These are phyloP conservation scores for Psix sp. DNA, from an alignment of 1,140 invertebrate genomes.

Conservation along the genomic window DNA sequence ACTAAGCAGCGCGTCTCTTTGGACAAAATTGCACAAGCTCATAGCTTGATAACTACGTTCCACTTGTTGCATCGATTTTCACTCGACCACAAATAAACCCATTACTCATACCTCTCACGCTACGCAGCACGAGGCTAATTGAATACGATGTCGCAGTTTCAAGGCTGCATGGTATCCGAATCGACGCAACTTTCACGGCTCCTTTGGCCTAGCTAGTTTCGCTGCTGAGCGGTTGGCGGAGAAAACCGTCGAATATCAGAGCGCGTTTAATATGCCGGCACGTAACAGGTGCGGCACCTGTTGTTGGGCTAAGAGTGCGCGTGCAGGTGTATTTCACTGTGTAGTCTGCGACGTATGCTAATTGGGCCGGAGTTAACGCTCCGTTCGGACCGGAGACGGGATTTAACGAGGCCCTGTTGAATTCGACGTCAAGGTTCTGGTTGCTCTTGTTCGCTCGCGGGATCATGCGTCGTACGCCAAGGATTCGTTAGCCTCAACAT, in stretches of 20 bases:
- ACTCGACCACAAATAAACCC: conserved; percentile 19
- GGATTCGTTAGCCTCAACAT: conserved; percentile 68
- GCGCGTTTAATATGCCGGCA: conserved; percentile 43
- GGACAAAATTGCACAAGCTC: not conserved
- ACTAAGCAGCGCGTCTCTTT: no score
- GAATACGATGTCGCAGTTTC: conserved; percentile 34
- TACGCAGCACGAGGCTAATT: conserved; percentile 22
- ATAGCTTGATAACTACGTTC: conserved; percentile 19
- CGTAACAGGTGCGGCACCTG: conserved; percentile 69
- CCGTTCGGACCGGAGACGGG: conserved; percentile 62
- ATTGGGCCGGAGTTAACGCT: conserved; percentile 73
- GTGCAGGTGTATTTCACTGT: conserved; percentile 74
- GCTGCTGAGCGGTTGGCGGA: conserved; percentile 18
- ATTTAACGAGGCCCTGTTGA: conserved; percentile 70
- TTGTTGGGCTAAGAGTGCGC: conserved; percentile 48
- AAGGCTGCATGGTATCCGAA: conserved; percentile 8
- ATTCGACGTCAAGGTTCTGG: conserved; percentile 53
- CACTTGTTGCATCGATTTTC: conserved; percentile 30
- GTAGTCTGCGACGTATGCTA: conserved; percentile 72
- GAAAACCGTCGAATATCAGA: conserved; percentile 36
- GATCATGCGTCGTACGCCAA: conserved; percentile 34
- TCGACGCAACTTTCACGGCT: conserved; percentile 49
- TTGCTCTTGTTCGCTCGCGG: conserved; percentile 46
- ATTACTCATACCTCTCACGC: conserved; percentile 31
- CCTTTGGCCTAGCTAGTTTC: conserved; percentile 23